Evolutionary conservation across 53 echinoderm and acorn worm species (phyloP).

Genomic region (Paelopatides confundens): DNA sequence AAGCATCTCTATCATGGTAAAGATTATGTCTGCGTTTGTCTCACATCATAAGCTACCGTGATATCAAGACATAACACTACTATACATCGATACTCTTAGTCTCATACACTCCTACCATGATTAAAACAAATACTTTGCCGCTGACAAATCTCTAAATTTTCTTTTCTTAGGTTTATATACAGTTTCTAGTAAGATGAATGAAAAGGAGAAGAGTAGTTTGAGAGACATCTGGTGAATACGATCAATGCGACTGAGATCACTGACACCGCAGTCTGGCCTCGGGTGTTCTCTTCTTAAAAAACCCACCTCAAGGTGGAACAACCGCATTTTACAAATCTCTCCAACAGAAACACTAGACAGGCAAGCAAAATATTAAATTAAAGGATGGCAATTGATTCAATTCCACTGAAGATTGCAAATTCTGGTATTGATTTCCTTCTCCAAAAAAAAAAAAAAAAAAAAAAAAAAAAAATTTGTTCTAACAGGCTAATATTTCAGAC

Average conservation of each 20-base stretch:
- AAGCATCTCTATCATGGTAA: too few species aligned
- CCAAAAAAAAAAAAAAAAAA: not conserved
- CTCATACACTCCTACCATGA: too few species aligned
- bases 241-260: not conserved
- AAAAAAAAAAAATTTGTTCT: not conserved
- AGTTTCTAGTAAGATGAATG: too few species aligned
- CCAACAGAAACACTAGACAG: not conserved
- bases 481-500: not conserved
- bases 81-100: too few species aligned
- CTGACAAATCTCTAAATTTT: too few species aligned
- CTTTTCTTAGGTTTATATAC: too few species aligned
- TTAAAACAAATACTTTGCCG: too few species aligned
- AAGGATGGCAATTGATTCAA: constrained; percentile 23
- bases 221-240: not conserved
- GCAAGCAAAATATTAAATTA: constrained; percentile 27
- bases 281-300: not conserved
- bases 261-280: not conserved
- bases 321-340: not conserved
- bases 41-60: too few species aligned
- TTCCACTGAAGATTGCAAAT: constrained; percentile 18
- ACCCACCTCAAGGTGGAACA: not conserved
- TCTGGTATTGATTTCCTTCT: constrained; percentile 14
- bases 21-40: too few species aligned
- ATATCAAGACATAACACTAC: too few species aligned
- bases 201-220: too few species aligned